Evolutionary conservation across 2,888 invertebrate genomes (phyloP), one percentile per base, ranked within the genome.

Genomic region (Alviniconcha strummeri): DNA sequence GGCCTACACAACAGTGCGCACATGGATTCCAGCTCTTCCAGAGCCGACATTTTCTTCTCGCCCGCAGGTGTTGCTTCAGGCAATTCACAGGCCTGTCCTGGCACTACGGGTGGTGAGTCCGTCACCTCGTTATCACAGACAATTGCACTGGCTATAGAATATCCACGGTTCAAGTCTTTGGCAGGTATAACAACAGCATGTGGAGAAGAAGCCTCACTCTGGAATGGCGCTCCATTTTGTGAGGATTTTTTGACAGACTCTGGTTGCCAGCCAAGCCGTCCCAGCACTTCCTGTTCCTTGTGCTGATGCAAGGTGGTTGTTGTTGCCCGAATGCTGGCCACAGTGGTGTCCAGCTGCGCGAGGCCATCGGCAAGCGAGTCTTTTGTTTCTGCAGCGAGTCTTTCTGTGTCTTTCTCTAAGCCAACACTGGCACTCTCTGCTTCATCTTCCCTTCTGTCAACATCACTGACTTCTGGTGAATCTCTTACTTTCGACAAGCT

Each of bases 1-100:
- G 78, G 82, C 77, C 77, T 52, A 67, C 82, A 82, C 71, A 82
- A 55, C 60, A 67, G 64, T 3, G 67, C 82, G 9, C 82, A 82
- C 11, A 77, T 77, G 19, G 77, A 77, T 56, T 82, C 77, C 54
- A 82, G 67, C 36, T 82, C 69, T 56, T 76, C 69, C 11, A 82
- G 8, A 64, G 82, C 82, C 0, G 77, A 82, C 76, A 36, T 69
- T 7, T 57, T 15, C 15, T 60, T 57, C 19, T 60, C 52, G 5
- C 55, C 64, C 9, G 54, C 17, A 56, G 9, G 3, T 9, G 54
- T 8, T 36, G 9, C 3, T n/a, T 11, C 64, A 67, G 64, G 67
- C 77, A 56, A 55, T 80, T 69, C 6, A 7, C 4, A 11, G 69
- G 67, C 13, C 11, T 56, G 78, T 60, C 5, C 78, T 4, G 19